Evolutionary conservation across 37 sponge, comb jelly and placozoan species (phyloP).

Genomic region (Axinella damicornis): DNA sequence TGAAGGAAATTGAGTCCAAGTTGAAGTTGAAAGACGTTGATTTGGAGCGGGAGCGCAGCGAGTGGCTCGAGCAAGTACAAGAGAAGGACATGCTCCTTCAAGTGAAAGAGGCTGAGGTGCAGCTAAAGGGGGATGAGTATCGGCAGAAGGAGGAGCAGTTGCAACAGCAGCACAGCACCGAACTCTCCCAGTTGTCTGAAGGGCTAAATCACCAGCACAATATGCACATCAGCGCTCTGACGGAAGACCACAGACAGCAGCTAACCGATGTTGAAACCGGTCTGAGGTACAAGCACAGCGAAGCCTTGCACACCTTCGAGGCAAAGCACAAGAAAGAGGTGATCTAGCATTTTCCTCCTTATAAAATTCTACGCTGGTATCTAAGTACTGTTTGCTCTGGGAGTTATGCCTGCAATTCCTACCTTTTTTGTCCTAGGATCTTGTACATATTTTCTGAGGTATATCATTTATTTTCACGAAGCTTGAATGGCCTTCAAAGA

Average conservation of each 20-base stretch:
- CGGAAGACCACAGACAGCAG: neutral
- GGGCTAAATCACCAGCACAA: conserved; percentile 3
- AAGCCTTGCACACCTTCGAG: neutral
- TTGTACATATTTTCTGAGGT: conserved; percentile 8
- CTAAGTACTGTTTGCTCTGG: no score
- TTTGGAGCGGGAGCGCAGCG: neutral
- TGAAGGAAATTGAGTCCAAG: conserved; percentile 55
- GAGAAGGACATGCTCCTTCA: neutral
- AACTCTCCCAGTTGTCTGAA: neutral
- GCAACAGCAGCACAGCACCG: neutral
- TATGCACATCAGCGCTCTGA: neutral
- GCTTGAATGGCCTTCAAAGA: no score
- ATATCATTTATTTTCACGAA: neutral
- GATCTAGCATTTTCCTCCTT: neutral
- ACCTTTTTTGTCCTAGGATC: no score
- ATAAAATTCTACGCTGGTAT: no score
- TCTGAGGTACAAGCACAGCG: neutral
- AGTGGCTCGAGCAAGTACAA: neutral
- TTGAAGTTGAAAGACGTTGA: conserved; percentile 27
- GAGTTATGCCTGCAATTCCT: no score
- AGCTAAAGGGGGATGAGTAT: no score
- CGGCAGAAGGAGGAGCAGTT: neutral
- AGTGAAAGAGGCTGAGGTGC: neutral
- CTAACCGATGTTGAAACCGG: neutral
- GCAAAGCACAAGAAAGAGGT: conserved; percentile 32